A percentile compares a stretch with the other conserved stretches of the same genome.
Conservation (phyloP, 1,140 invertebrate species). For the Helicoverpa zea region DNA sequence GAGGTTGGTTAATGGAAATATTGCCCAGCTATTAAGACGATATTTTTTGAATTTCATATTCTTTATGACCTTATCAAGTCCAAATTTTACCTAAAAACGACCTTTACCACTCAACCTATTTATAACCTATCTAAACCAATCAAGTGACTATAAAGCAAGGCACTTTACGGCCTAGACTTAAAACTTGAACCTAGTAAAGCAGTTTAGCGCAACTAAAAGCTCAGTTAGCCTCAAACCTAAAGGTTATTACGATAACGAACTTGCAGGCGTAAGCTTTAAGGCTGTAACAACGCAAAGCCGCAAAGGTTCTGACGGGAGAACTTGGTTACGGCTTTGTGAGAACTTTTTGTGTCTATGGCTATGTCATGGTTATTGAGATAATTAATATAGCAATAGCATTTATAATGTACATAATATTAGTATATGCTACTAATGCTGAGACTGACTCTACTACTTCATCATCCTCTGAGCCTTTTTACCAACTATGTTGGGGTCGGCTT, state of each 20-base stretch:
- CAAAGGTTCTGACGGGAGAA: background rate
- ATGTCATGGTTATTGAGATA: no score
- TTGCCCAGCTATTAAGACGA: no score
- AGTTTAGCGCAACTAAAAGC: conserved; percentile 7
- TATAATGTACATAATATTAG: no score
- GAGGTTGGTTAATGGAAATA: no score
- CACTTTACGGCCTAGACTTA: conserved; percentile 3
- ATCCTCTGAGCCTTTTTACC: no score
- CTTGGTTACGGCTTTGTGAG: background rate
- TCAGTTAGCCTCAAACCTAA: conserved; percentile 5
- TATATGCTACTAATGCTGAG: no score
- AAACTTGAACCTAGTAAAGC: background rate
- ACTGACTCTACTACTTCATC: no score
- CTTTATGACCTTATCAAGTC: no score
- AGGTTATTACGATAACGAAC: conserved; percentile 31
- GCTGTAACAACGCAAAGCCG: conserved; percentile 16
- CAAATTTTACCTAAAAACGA: background rate
- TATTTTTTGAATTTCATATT: no score
- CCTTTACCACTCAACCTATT: background rate
- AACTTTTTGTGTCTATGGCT: background rate
- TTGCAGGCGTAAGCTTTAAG: conserved; percentile 15
- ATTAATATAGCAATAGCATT: no score
- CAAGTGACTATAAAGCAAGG: background rate
- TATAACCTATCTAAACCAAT: background rate
- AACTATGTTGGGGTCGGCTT: no score